Evolutionary conservation across 2,888 invertebrate species (phyloP), one percentile per base, ranked within the genome.

Genomic region (Morinoia aosen): DNA sequence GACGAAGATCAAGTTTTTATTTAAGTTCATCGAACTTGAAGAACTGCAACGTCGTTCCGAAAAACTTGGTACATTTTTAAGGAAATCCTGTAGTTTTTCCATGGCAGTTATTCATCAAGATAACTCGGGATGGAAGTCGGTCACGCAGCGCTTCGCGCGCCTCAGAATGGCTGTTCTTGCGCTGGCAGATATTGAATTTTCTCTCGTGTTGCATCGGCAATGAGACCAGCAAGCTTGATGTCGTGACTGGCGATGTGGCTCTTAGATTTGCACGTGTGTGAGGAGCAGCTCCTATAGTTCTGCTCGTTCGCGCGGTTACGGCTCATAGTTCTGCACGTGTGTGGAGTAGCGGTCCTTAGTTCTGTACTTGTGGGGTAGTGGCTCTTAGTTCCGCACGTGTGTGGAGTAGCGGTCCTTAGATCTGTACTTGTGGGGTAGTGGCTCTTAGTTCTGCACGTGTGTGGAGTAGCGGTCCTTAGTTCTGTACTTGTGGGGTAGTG

Each of bases 81-180:
- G n/a, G 57, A 57, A 57, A 39, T 57, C 10, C 57, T 91, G n/a
- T 25, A 40, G n/a, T 33, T 91, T 91, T 48, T 91, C 3, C 33
- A 14, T 12, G 12, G 56, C 91, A 57, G 91, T 90, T 48, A 48
- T 90, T 90, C 39, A 90, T 39, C 39, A 90, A 90, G 48, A 90
- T 40, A 90, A 39, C 90, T 39, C 48, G 11, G 39, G 39, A 39
- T n/a, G 11, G 39, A 39, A 90, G 90, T 90, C 90, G 48, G 90
- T 11, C 90, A 90, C 90, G 90, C 90, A 90, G 40, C 39, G 90
- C 90, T 40, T 39, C 39, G 40, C 48, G 90, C 39, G 90, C 40
- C 90, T 19, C 90, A 90, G 48, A 14, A 90, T 90, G 25, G 90
- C 90, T 19, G 39, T 90, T 90, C 90, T 90, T 90, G 90, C 40